A percentile compares a stretch with the other conserved stretches of the same genome.
phyloP scores from a whole-genome alignment of 2,113 vertebrate species.

The Mungos mungo region DNA sequence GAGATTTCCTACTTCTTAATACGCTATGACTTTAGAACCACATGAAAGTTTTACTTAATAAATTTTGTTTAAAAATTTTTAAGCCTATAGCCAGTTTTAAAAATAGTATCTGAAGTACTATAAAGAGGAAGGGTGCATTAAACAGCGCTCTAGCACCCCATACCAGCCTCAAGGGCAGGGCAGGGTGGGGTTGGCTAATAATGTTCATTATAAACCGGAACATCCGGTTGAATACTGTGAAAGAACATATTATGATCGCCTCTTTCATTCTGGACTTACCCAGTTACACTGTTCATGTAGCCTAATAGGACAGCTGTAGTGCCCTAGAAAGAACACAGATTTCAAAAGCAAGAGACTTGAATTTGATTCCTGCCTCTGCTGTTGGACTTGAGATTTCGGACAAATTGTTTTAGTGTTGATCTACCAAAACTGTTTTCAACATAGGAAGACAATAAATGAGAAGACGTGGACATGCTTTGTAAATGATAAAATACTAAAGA shows the following conservation, averaged over 20 bases:
- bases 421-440: background rate
- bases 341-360: constrained; percentile 31
- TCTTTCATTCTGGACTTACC: background rate
- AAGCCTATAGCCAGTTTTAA: background rate
- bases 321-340: background rate
- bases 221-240: background rate
- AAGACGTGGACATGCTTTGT: background rate
- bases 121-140: background rate
- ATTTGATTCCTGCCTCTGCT: background rate
- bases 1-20: background rate
- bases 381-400: constrained; percentile 41
- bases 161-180: background rate
- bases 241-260: background rate
- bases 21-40: background rate
- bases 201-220: constrained; percentile 44
- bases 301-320: background rate
- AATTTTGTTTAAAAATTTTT: background rate
- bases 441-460: constrained; percentile 22
- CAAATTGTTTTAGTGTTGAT: background rate
- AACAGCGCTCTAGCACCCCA: background rate
- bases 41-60: background rate
- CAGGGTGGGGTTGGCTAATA: background rate
- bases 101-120: background rate
- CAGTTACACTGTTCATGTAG: background rate
- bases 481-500: background rate